Evolutionary conservation across 1,140 invertebrate genomes (phyloP), one percentile per base, ranked within the genome.

Genomic region (Calliopsis andreniformis): DNA sequence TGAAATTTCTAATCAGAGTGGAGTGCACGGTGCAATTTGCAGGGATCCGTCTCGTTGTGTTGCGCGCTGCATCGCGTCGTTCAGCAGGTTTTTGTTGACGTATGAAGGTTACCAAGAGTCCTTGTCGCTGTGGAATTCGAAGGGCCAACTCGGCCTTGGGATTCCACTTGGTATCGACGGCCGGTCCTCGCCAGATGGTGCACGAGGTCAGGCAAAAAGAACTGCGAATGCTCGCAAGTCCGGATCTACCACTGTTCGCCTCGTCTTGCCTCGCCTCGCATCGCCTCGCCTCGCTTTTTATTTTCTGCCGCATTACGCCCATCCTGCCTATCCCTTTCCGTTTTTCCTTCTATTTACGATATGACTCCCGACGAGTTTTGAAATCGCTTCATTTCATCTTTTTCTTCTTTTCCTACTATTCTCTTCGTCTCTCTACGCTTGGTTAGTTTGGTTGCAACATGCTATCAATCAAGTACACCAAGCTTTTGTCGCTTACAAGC

Each of bases 171-270:
- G 79, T 82, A 82, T 72, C 80, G 62, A 25, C 61, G 70, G 62
- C 62, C 73, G 75, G 68, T 67, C 72, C 68, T 80, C 56, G 71
- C 75, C 79, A 82, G 80, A 81, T 82, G 80, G 39, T 78, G 51
- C 78, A 81, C 67, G 79, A 72, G 79, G 80, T 72, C 67, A 82
- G 82, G 70, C 79, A 82, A 82, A 83, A 84, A 83, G 82, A 80
- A 53, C 39, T 39, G 42, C 47, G 67, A 76, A 12, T 43, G 45
- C 55, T 62, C 76, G 10, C 53, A 25, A 39, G 51, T 58, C 72
- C 67, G 59, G 68, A 77, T 68, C 59, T 77, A 77, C 75, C 75
- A 62, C 68, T 71, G 67, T 63, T 30, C 75, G 39, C 43, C 75
- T 71, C 49, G 56, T 35, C 72, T 55, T 77, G n/a, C n/a, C n/a